Base-by-base conservation (phyloP, 1,140 invertebrate genomes). In the Euwallacea fornicatus region DNA sequence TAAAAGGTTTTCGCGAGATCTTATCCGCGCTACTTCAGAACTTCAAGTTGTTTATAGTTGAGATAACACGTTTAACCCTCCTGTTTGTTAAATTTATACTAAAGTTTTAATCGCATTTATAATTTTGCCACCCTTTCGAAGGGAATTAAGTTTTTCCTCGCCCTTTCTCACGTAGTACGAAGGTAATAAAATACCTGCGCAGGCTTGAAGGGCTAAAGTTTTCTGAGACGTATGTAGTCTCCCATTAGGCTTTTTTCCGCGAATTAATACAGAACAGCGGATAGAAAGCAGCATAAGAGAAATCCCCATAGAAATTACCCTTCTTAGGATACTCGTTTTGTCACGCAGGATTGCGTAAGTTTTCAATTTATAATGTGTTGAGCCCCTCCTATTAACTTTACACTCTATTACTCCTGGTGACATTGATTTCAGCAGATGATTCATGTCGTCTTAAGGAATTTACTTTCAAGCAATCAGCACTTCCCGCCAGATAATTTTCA, bases 91-190 rank as follows among this genome's bases (percentile, higher is more conserved):
- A 71, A 71, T 71, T 71, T 71, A 65, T 65, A 44, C 63, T 55
- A 55, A 71, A 71, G 63, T 71, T 71, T 71, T 71, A 71, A 71
- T 58, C 63, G 69, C 66, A 66, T 71, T 71, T 66, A 71, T 66
- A 71, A 66, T 66, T 71, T 66, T 56, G 70, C 63, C 69, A 66
- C 63, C 70, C 63, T 56, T 63, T 46, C 41, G 42, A 54, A 44
- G 55, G 16, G 64, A 71, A 71, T 66, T 21, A 71, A 71, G 50
- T 71, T 71, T 71, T 71, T 71, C 54, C 13, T 42, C 42, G 15
- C 63, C 42, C 2, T 60, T 50, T 61, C 50, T 13, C 47, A 15
- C 11, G 42, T 59, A 9, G 46, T 56, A 61, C 53, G n/a, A 60
- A 10, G 41, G 70, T 66, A 71, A 71, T 71, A 66, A 66, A 71